Evolutionary conservation across 2,797 vertebrate species (phyloP).

Genomic region (Tangara arthus): DNA sequence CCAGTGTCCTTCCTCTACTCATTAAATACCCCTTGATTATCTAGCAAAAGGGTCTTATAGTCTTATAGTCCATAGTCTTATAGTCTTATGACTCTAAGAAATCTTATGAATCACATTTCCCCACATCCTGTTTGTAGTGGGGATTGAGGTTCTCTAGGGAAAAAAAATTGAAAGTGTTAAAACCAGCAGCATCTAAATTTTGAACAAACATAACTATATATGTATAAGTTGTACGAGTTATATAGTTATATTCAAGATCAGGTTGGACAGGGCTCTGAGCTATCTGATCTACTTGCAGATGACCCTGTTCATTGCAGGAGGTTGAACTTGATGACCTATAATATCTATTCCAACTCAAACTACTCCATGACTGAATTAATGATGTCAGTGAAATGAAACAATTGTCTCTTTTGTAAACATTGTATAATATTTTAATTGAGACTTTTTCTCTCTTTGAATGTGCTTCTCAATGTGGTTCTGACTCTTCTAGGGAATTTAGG

Average conservation of each 20-base stretch:
- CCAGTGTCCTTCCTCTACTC: neutral
- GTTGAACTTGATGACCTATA: neutral
- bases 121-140: neutral
- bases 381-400: neutral
- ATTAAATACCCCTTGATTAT: neutral
- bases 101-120: neutral
- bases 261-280: neutral
- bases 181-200: neutral
- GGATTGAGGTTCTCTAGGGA: neutral
- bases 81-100: neutral
- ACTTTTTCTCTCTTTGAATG: neutral
- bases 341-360: neutral
- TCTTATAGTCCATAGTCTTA: neutral
- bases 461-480: neutral
- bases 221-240: neutral
- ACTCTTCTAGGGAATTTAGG: neutral
- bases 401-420: neutral
- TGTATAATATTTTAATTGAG: neutral
- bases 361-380: neutral
- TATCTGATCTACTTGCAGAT: neutral
- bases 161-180: neutral
- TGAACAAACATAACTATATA: neutral
- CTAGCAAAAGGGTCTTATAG: neutral
- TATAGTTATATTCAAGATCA: neutral
- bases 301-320: too few relatives aligned